Conservation (phyloP, 1,140 invertebrate genomes). For the Dinothrombium tinctorium region DNA sequence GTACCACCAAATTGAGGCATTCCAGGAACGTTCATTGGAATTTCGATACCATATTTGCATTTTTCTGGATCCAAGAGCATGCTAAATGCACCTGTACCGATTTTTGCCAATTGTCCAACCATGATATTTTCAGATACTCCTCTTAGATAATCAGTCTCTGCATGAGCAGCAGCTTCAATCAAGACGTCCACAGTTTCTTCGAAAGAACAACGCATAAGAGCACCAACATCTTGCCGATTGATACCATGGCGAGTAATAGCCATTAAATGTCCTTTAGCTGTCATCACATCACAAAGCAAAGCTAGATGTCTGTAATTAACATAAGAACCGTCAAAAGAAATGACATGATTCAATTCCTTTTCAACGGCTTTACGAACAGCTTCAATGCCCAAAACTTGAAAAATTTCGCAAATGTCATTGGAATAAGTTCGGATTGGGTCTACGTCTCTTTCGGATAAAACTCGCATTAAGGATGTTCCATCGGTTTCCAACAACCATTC, state of each 20-base stretch:
- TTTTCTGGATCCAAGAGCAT: slow-evolving; percentile 91
- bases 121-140: slow-evolving; percentile 94
- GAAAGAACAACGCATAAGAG: slow-evolving; percentile 56
- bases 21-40: slow-evolving; percentile 48
- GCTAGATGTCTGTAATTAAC: slow-evolving; percentile 99
- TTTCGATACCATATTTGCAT: slow-evolving; percentile 93
- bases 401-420: slow-evolving; percentile 99
- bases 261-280: slow-evolving; percentile 98
- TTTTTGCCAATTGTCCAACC: slow-evolving; percentile 85
- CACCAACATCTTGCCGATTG: slow-evolving; percentile 96
- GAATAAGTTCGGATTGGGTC: slow-evolving; percentile 89
- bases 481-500: slow-evolving; percentile 99
- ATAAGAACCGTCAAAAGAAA: slow-evolving; percentile 98
- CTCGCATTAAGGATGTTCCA: slow-evolving; percentile 92
- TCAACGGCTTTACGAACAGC: slow-evolving; percentile 97
- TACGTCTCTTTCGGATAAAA: slow-evolving; percentile 84
- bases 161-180: slow-evolving; percentile 90
- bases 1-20: slow-evolving; percentile 25
- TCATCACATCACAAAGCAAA: slow-evolving; percentile 98
- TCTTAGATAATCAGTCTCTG: slow-evolving; percentile 90
- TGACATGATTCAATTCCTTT: slow-evolving; percentile 97
- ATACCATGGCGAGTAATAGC: slow-evolving; percentile 99
- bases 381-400: slow-evolving; percentile 88
- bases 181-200: slow-evolving; percentile 50
- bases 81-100: slow-evolving; percentile 90